Evolutionary conservation across 2,797 vertebrate species (phyloP).

Genomic region (Vireo griseus): DNA sequence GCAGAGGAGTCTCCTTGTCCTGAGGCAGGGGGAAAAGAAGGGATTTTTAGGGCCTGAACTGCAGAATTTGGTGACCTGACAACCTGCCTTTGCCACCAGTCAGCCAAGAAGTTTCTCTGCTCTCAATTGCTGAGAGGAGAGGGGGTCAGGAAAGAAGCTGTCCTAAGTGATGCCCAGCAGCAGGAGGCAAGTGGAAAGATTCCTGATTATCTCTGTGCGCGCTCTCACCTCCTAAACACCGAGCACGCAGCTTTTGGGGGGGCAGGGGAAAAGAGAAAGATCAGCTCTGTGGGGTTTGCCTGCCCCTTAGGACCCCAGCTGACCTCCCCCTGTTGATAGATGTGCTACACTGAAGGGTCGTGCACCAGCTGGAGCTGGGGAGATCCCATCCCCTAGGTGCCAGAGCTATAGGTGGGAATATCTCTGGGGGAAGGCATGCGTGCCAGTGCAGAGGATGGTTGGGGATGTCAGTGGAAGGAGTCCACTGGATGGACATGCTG

Average conservation of each 20-base stretch:
- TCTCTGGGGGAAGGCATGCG: fast-evolving
- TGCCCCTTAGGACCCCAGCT: not conserved
- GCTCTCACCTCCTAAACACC: not conserved
- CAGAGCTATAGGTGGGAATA: not conserved
- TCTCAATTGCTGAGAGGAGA: not conserved
- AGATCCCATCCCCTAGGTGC: fast-evolving
- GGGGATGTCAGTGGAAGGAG: not conserved
- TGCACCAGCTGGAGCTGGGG: not conserved
- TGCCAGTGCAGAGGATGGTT: not conserved
- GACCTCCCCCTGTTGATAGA: not conserved
- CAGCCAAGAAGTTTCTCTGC: not conserved
- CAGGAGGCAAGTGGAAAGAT: not conserved
- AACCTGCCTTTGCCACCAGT: not conserved
- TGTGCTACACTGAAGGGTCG: not conserved
- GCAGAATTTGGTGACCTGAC: not conserved
- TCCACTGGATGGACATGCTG: not conserved
- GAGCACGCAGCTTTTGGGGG: not conserved
- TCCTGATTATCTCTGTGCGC: not conserved
- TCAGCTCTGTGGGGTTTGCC: not conserved
- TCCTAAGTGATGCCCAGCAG: not conserved
- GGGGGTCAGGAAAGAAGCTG: not conserved
- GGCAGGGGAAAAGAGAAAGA: not conserved
- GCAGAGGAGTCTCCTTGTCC: not conserved
- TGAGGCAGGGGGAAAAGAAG: not conserved
- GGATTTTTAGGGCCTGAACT: not conserved